phyloP scores from a whole-genome alignment of 2,113 vertebrate genomes.

The Petaurus breviceps region DNA sequence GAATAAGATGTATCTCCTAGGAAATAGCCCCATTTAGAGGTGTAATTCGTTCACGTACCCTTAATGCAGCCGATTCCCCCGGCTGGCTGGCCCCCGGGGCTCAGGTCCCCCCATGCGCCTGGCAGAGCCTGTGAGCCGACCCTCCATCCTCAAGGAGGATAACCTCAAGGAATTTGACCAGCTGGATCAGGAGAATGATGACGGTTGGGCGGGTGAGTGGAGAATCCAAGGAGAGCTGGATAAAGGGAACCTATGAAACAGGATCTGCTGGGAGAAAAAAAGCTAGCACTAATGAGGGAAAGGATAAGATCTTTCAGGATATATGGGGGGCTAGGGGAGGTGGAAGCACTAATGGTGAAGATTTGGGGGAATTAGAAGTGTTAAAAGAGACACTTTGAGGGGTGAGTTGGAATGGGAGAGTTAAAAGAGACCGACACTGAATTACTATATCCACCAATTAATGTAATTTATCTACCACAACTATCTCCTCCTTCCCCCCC shows the following conservation, averaged over 20 bases:
- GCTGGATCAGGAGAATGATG: slow-evolving; percentile 94
- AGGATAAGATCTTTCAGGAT: background rate
- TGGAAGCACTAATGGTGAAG: background rate
- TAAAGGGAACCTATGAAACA: background rate
- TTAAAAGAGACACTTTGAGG: background rate
- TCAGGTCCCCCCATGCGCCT: slow-evolving; percentile 86
- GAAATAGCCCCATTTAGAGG: background rate
- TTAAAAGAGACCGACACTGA: background rate
- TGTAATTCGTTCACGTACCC: background rate
- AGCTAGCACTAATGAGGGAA: background rate
- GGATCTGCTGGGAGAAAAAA: background rate
- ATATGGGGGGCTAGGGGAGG: background rate
- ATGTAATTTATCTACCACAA: background rate
- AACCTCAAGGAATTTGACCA: slow-evolving; percentile 96
- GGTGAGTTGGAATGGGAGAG: background rate
- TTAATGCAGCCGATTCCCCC: slow-evolving; percentile 86
- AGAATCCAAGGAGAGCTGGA: background rate
- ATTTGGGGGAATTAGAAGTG: background rate
- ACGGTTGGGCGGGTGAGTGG: slow-evolving; percentile 93
- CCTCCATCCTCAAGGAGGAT: slow-evolving; percentile 94
- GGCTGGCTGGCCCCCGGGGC: slow-evolving; percentile 86
- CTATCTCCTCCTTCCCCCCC: background rate
- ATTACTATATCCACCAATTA: background rate
- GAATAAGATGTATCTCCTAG: slow-evolving; percentile 13
- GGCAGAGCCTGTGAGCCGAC: slow-evolving; percentile 89